Percentiles rank a stretch among this genome's conserved stretches.
Conservation (phyloP, 1,140 invertebrate species). For the Apocrypta bakeri region DNA sequence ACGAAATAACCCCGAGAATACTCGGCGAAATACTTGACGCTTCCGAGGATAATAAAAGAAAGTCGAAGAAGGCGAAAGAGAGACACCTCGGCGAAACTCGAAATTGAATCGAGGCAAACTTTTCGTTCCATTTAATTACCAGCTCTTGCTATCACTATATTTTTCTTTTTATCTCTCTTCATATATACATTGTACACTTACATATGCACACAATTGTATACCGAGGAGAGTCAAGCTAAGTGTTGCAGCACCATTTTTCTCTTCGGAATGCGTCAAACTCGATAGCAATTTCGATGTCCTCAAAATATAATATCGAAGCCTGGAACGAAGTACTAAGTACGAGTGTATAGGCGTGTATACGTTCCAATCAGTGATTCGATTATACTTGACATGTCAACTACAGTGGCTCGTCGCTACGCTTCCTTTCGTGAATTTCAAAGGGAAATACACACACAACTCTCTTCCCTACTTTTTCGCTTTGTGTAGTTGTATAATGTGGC, state of each 20-base stretch:
- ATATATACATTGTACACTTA: background rate
- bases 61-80: background rate
- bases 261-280: background rate
- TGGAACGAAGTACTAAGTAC: background rate
- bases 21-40: background rate
- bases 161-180: too few relatives aligned
- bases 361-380: constrained; percentile 46
- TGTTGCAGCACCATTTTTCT: constrained; percentile 12
- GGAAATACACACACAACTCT: background rate
- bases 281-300: constrained; percentile 43
- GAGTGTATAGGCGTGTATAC: background rate
- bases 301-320: constrained; percentile 44
- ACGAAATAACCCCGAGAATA: background rate
- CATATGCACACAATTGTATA: background rate
- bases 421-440: background rate
- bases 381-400: constrained; percentile 36
- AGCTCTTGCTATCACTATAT: background rate
- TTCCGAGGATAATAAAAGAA: background rate
- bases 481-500: background rate
- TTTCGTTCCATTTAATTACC: constrained; percentile 45
- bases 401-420: background rate
- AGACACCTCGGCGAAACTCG: constrained; percentile 8
- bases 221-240: background rate
- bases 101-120: constrained; percentile 33
- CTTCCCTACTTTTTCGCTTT: background rate